Percentiles rank a stretch among this genome's conserved stretches.
phyloP scores from a whole-genome alignment of 2,797 vertebrate species.

The Sebastes taczanowskii region DNA sequence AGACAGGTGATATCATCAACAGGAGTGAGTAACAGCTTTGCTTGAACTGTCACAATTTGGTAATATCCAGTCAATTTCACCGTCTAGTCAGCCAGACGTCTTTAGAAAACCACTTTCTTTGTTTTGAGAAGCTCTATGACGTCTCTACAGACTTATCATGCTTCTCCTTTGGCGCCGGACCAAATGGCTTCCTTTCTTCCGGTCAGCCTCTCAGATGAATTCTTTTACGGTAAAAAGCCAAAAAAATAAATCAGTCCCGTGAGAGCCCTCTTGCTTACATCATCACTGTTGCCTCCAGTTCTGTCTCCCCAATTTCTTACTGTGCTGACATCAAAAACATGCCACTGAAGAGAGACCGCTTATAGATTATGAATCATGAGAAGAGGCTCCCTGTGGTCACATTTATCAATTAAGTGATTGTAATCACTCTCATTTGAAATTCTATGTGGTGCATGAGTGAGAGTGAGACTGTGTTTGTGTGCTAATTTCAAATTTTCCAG shows the following conservation, averaged over 20 bases:
- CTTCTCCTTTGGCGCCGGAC: slow-evolving; percentile 59
- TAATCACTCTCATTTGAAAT: slow-evolving; percentile 78
- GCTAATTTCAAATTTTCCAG: slow-evolving; percentile 82
- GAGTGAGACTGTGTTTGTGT: slow-evolving; percentile 77
- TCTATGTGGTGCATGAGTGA: slow-evolving; percentile 81
- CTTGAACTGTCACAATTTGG: slow-evolving; percentile 43
- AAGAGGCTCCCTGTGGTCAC: slow-evolving; percentile 68
- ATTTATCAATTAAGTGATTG: slow-evolving; percentile 82
- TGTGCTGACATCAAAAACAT: slow-evolving; percentile 58
- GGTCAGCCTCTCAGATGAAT: slow-evolving; percentile 71
- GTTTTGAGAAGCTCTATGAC: slow-evolving; percentile 66
- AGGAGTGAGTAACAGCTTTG: slow-evolving; percentile 48
- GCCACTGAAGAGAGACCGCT: slow-evolving; percentile 54
- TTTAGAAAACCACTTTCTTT: slow-evolving; percentile 59
- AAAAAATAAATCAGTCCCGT: slow-evolving; percentile 48
- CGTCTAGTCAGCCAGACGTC: slow-evolving; percentile 57
- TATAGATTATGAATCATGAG: slow-evolving; percentile 80
- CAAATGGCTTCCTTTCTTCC: slow-evolving; percentile 79
- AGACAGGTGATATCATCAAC: slow-evolving; percentile 69
- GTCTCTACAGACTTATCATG: slow-evolving; percentile 55
- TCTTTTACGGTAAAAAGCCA: slow-evolving; percentile 81
- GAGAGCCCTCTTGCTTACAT: slow-evolving; percentile 78
- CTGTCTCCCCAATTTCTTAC: slow-evolving; percentile 44
- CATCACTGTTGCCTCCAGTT: slow-evolving; percentile 64
- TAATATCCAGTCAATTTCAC: slow-evolving; percentile 58